Percentiles rank a stretch among this genome's conserved stretches.
phyloP scores from a whole-genome alignment of 2,888 invertebrate species.

The Ochropleura leucogaster region DNA sequence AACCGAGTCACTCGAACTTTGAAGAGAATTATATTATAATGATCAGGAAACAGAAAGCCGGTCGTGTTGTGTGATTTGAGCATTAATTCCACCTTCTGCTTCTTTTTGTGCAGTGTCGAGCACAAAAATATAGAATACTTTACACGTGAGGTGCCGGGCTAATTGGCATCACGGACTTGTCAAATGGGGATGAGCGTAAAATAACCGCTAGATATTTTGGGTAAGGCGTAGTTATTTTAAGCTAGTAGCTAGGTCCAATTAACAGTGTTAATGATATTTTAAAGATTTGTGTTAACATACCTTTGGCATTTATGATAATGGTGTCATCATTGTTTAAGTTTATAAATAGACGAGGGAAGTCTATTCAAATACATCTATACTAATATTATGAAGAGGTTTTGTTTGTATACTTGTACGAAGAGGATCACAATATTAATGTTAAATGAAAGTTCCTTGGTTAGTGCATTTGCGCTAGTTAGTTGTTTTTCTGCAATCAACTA shows the following conservation, averaged over 20 bases:
- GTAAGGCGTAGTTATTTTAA: slow-evolving; percentile 4
- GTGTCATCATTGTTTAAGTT: neutral
- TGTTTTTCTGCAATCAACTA: slow-evolving; percentile 1
- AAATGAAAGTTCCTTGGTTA: slow-evolving; percentile 4
- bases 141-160: slow-evolving; percentile 48
- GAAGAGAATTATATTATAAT: too few relatives aligned
- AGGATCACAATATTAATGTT: neutral
- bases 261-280: neutral
- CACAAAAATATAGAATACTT: slow-evolving; percentile 49
- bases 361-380: neutral
- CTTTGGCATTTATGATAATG: neutral
- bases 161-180: slow-evolving; percentile 52
- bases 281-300: slow-evolving; percentile 1
- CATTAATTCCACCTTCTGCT: slow-evolving; percentile 14
- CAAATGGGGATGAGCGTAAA: slow-evolving; percentile 38
- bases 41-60: too few relatives aligned
- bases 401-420: neutral
- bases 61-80: too few relatives aligned
- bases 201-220: slow-evolving; percentile 32
- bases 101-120: neutral
- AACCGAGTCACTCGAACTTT: too few relatives aligned
- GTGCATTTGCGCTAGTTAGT: neutral
- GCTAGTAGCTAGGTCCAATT: neutral
- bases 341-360: neutral
- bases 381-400: too few relatives aligned